Evolutionary conservation across 53 echinoderm and acorn worm genomes (phyloP).

Genomic region (Hippasteria phrygiana): DNA sequence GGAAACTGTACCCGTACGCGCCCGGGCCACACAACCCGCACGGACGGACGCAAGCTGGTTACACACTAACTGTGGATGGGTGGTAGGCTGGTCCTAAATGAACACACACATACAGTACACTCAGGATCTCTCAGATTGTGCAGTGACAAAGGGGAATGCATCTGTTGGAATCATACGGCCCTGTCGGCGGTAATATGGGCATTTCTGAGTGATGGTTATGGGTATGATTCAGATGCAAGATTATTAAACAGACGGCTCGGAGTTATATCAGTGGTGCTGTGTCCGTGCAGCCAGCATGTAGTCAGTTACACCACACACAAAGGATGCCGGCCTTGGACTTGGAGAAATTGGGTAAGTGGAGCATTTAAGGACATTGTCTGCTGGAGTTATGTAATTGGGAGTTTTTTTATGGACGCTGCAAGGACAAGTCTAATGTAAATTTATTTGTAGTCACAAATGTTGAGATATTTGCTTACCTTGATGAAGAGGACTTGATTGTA

Average conservation of each 20-base stretch:
- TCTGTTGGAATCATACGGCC: neutral
- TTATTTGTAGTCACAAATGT: too few species aligned
- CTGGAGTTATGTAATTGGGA: neutral
- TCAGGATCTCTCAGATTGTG: too few species aligned
- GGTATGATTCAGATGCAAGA: slow-evolving; percentile 1
- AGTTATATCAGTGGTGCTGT: too few species aligned
- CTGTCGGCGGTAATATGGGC: neutral
- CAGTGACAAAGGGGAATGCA: neutral
- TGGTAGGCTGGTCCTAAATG: neutral
- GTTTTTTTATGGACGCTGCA: neutral
- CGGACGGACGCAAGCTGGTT: slow-evolving; percentile 19
- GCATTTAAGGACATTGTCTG: neutral
- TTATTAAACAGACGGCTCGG: neutral
- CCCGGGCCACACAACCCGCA: neutral
- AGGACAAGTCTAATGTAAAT: too few species aligned
- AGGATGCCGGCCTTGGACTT: slow-evolving; percentile 44
- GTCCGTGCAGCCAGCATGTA: neutral
- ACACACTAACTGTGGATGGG: slow-evolving; percentile 14
- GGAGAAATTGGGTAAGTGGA: slow-evolving; percentile 24
- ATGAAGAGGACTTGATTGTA: too few species aligned
- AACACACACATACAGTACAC: neutral
- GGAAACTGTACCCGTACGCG: neutral
- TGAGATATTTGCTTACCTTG: too few species aligned
- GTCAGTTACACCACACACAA: neutral
- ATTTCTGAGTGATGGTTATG: neutral